These are phyloP conservation scores for Danio albolineatus DNA, from an alignment of 2,797 vertebrate genomes.

Conservation along the genomic window DNA sequence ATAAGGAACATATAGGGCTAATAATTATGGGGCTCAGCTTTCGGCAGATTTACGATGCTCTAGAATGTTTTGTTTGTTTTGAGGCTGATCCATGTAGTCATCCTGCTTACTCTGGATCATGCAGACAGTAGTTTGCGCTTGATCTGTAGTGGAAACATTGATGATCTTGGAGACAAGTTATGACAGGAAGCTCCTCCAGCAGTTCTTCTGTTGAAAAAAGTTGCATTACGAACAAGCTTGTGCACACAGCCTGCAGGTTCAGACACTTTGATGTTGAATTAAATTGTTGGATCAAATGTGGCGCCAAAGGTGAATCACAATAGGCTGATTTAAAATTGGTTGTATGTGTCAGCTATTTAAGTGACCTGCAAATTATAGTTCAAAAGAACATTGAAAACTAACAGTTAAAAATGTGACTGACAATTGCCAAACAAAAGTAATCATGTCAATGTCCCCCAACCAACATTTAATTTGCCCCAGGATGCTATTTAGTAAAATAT, in stretches of 20 bases:
- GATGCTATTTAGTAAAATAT: too few relatives aligned
- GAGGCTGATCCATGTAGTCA: background rate
- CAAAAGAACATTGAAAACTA: too few relatives aligned
- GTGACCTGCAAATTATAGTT: too few relatives aligned
- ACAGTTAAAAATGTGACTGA: too few relatives aligned
- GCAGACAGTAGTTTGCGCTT: background rate
- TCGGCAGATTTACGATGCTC: background rate
- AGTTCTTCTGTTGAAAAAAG: background rate
- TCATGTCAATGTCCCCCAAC: too few relatives aligned
- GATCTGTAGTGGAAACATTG: background rate
- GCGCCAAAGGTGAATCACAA: background rate
- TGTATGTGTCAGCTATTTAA: background rate
- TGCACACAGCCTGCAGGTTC: background rate
- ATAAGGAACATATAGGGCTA: too few relatives aligned
- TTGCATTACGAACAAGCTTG: background rate
- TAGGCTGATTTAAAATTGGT: background rate
- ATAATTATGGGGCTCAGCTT: background rate
- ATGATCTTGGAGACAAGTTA: background rate
- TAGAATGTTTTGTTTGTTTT: background rate
- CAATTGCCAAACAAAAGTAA: too few relatives aligned
- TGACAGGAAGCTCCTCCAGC: conserved; percentile 1
- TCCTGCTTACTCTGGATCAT: background rate
- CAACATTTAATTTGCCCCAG: too few relatives aligned
- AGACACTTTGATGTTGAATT: background rate
- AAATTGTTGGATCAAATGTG: background rate